Conservation (phyloP, 2,113 vertebrate genomes). For the Gorilla gorilla region DNA sequence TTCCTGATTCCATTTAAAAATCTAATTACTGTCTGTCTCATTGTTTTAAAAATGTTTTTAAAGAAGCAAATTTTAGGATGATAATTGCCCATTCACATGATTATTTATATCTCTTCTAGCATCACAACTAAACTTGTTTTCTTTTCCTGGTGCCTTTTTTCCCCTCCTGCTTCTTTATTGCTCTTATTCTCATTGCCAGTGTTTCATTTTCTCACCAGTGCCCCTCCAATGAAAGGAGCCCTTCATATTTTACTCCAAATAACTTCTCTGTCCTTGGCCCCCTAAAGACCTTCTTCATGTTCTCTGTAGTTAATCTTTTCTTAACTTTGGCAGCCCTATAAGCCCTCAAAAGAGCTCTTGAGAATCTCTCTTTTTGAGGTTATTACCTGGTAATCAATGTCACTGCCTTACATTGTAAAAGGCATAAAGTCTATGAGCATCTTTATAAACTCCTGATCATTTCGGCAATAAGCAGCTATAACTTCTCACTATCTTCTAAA, state of each 20-base stretch:
- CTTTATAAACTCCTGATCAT: not conserved
- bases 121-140: not conserved
- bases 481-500: not conserved
- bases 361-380: not conserved
- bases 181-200: not conserved
- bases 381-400: not conserved
- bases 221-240: not conserved
- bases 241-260: slow-evolving; percentile 22
- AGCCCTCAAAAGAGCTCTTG: not conserved
- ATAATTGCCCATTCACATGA: not conserved
- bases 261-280: not conserved
- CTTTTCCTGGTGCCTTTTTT: not conserved
- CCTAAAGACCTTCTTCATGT: not conserved
- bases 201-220: slow-evolving; percentile 22
- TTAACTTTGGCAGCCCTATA: not conserved
- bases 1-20: slow-evolving; percentile 1
- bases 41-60: slow-evolving; percentile 35
- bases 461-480: not conserved
- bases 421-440: not conserved
- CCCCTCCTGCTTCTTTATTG: not conserved
- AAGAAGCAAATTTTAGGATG: slow-evolving; percentile 15
- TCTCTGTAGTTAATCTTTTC: not conserved
- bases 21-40: not conserved
- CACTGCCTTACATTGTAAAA: not conserved
- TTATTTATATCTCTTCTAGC: not conserved